phyloP scores from a whole-genome alignment of 2,888 invertebrate species.

The Sarcophaga variegata region DNA sequence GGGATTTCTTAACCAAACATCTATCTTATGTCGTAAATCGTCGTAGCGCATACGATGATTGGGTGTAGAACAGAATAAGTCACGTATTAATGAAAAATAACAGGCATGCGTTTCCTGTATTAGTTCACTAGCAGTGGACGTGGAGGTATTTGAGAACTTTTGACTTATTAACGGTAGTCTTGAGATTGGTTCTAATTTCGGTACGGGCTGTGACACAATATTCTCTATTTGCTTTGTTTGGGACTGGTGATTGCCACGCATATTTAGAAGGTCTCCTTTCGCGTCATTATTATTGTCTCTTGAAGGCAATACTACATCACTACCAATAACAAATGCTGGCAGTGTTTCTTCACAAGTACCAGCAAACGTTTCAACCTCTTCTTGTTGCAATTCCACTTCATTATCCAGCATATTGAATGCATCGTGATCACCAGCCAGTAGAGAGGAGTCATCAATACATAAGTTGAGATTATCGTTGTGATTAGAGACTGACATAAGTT shows the following conservation, averaged over 20 bases:
- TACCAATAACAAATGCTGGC: slow-evolving; percentile 67
- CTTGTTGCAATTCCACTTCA: slow-evolving; percentile 71
- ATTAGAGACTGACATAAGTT: slow-evolving; percentile 48
- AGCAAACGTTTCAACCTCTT: slow-evolving; percentile 69
- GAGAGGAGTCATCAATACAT: slow-evolving; percentile 60
- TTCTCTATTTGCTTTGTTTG: slow-evolving; percentile 41
- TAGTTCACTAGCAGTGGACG: slow-evolving; percentile 79
- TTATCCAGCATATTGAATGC: slow-evolving; percentile 68
- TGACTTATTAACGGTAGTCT: slow-evolving; percentile 11
- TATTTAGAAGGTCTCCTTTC: slow-evolving; percentile 74
- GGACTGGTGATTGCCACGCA: neutral
- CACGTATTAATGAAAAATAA: slow-evolving; percentile 93
- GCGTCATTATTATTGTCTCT: slow-evolving; percentile 32
- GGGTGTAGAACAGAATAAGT: slow-evolving; percentile 92
- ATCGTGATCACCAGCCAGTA: slow-evolving; percentile 66
- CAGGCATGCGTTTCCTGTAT: slow-evolving; percentile 92
- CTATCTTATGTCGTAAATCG: slow-evolving; percentile 88
- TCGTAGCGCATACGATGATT: slow-evolving; percentile 92
- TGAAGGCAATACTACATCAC: slow-evolving; percentile 61
- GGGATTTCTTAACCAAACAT: slow-evolving; percentile 89
- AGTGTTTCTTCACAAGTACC: slow-evolving; percentile 65
- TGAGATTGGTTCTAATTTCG: slow-evolving; percentile 76
- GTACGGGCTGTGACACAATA: slow-evolving; percentile 39
- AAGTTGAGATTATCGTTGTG: slow-evolving; percentile 58
- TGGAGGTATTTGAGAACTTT: slow-evolving; percentile 21